phyloP scores from a whole-genome alignment of 2,113 vertebrate genomes.

The Phaethornis superciliosus region DNA sequence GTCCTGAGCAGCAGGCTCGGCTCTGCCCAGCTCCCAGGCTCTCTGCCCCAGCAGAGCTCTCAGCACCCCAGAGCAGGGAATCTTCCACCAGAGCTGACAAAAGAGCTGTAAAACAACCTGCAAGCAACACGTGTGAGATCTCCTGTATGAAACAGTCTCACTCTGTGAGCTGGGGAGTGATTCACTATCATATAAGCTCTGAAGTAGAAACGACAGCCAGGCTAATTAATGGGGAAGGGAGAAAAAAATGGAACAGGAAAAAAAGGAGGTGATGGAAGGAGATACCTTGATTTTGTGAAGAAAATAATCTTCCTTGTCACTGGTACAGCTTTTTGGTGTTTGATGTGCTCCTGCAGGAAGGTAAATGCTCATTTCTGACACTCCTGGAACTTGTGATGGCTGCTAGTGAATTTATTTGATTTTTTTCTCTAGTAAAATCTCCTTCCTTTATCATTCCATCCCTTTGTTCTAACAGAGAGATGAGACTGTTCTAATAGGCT shows the following conservation, averaged over 20 bases:
- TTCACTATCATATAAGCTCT: not conserved
- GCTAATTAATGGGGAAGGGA: not conserved
- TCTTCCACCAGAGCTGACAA: not conserved
- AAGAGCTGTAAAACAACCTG: not conserved
- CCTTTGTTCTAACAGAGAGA: not conserved
- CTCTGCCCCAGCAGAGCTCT: not conserved
- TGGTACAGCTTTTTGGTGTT: not conserved
- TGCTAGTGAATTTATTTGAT: not conserved
- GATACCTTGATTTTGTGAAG: not conserved
- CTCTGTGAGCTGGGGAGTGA: not conserved
- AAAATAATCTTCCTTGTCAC: not conserved
- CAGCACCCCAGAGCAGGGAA: accelerated
- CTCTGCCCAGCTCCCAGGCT: not conserved
- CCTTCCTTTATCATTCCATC: not conserved
- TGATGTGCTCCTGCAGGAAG: not conserved
- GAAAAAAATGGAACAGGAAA: not conserved
- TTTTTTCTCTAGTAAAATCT: not conserved
- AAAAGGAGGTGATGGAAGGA: not conserved
- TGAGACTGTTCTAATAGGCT: too few relatives aligned
- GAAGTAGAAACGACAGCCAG: not conserved
- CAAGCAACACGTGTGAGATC: accelerated
- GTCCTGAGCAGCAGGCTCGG: not conserved
- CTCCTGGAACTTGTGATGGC: not conserved
- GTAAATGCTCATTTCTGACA: not conserved
- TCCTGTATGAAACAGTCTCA: not conserved